phyloP scores from a whole-genome alignment of 2,888 invertebrate species.

The Strigamia transsilvanica region DNA sequence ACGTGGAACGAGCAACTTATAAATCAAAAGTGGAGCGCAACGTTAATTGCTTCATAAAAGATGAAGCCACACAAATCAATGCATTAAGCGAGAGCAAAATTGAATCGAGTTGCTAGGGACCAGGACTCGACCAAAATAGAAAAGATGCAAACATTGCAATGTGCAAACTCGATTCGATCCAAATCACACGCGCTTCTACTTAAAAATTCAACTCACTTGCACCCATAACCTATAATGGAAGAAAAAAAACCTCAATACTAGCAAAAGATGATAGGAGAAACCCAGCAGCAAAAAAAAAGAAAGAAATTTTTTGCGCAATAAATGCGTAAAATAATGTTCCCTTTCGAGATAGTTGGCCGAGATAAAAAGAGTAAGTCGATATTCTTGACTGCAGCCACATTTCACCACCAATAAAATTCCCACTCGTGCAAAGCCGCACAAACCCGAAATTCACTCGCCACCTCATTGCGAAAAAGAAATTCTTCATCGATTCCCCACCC shows the following conservation, averaged over 20 bases:
- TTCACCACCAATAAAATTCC: slow-evolving; percentile 34
- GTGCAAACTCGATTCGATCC: slow-evolving; percentile 26
- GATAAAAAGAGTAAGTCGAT: slow-evolving; percentile 42
- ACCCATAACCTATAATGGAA: not conserved
- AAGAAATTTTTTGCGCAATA: not conserved
- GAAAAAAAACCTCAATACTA: not conserved
- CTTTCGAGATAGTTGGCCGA: slow-evolving; percentile 25
- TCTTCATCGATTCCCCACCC: slow-evolving; percentile 13
- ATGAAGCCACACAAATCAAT: slow-evolving; percentile 30
- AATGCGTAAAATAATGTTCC: slow-evolving; percentile 47
- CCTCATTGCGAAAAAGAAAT: slow-evolving; percentile 3
- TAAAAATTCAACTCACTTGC: slow-evolving; percentile 15
- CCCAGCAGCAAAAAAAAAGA: not conserved
- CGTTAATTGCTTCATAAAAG: slow-evolving; percentile 30
- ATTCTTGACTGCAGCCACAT: slow-evolving; percentile 43
- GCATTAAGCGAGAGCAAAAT: slow-evolving; percentile 15
- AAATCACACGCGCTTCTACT: not conserved
- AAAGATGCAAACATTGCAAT: slow-evolving; percentile 25
- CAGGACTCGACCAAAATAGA: not conserved
- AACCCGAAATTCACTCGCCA: slow-evolving; percentile 21
- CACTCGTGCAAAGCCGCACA: slow-evolving; percentile 11
- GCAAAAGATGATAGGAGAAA: not conserved
- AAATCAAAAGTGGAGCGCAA: slow-evolving; percentile 30
- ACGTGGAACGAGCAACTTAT: slow-evolving; percentile 26
- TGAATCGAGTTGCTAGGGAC: slow-evolving; percentile 26